phyloP scores from a whole-genome alignment of 2,113 vertebrate species.

The Campylomormyrus numenius region DNA sequence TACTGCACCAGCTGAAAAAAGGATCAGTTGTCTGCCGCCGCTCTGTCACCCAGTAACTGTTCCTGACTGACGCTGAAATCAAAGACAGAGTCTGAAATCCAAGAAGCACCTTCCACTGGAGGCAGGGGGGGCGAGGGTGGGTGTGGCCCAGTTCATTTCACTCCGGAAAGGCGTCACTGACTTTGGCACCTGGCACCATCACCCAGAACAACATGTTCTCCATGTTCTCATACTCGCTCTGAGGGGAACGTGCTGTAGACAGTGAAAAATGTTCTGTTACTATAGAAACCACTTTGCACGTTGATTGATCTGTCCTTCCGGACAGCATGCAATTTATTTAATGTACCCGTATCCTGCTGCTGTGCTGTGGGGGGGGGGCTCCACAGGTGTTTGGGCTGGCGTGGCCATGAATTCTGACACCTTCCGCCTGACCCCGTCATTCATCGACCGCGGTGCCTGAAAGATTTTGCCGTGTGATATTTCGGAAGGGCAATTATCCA shows the following conservation, averaged over 20 bases:
- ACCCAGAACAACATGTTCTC: neutral
- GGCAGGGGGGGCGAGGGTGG: neutral
- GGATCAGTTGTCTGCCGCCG: neutral
- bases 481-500: neutral
- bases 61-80: neutral
- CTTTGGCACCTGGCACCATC: neutral
- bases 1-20: neutral
- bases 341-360: neutral
- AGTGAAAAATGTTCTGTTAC: constrained; percentile 7
- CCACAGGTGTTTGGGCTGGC: neutral
- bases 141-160: neutral
- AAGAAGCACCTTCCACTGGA: neutral
- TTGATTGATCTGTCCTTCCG: constrained; percentile 5
- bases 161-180: neutral
- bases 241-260: neutral
- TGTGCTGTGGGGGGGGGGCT: neutral
- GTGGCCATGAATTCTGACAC: neutral
- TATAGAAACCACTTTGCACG: constrained; percentile 13
- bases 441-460: neutral
- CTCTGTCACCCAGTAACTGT: neutral
- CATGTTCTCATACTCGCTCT: neutral
- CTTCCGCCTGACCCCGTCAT: neutral
- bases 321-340: neutral
- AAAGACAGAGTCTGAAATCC: neutral
- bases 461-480: neutral